These are phyloP conservation scores for Dicrurus megarhynchus DNA, from an alignment of 2,113 vertebrate genomes.

Conservation along the genomic window DNA sequence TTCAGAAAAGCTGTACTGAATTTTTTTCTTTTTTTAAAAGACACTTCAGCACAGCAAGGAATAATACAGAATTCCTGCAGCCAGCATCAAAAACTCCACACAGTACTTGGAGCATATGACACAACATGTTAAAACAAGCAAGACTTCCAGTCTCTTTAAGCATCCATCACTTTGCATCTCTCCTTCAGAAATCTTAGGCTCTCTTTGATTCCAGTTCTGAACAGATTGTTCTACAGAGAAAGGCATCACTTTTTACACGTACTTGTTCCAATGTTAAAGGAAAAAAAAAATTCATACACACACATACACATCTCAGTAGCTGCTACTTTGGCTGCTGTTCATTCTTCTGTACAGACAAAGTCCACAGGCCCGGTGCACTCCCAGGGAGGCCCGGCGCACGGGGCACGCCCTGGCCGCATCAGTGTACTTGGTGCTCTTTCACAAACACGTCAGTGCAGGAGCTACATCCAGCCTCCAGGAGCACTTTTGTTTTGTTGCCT, in stretches of 20 bases:
- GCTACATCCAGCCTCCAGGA: neutral
- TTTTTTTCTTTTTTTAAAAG: neutral
- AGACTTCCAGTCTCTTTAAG: neutral
- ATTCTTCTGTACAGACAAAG: fast-evolving
- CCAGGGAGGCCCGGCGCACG: fast-evolving
- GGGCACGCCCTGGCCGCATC: neutral
- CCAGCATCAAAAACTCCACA: neutral
- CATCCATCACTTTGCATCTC: neutral
- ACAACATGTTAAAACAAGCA: neutral
- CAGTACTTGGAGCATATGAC: neutral
- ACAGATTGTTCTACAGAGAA: neutral
- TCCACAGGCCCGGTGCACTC: neutral
- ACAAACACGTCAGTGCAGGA: neutral
- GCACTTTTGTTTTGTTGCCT: neutral
- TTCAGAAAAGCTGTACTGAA: neutral
- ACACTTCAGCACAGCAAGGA: neutral
- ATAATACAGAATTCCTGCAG: neutral
- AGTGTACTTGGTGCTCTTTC: neutral
- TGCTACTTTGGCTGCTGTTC: neutral
- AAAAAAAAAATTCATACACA: neutral
- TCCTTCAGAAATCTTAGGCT: neutral
- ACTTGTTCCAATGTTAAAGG: neutral
- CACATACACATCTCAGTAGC: neutral
- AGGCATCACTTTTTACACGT: neutral
- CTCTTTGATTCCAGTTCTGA: neutral